These are phyloP conservation scores for Druon quercuslanigerum DNA, from an alignment of 1,140 invertebrate species.

Conservation along the genomic window DNA sequence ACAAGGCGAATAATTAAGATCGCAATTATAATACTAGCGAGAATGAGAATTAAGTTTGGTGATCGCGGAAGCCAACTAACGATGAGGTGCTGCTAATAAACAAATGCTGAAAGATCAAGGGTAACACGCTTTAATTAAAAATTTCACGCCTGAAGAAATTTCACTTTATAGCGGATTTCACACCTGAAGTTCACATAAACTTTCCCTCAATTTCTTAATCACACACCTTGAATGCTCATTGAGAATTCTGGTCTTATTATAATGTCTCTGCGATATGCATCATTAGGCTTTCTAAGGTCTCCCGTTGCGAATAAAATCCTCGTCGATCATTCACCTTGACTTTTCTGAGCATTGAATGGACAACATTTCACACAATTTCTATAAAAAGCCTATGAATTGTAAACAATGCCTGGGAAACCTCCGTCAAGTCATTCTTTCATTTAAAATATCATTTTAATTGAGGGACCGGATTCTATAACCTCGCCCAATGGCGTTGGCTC, in stretches of 20 bases:
- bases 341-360: not conserved
- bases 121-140: slow-evolving; percentile 26
- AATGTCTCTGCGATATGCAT: slow-evolving; percentile 20
- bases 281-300: not conserved
- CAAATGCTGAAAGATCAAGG: slow-evolving; percentile 26
- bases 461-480: too few species aligned
- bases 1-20: too few species aligned
- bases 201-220: slow-evolving; percentile 30
- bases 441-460: too few species aligned
- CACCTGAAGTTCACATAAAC: slow-evolving; percentile 20
- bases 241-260: slow-evolving; percentile 22
- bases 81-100: slow-evolving; percentile 1
- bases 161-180: slow-evolving; percentile 21
- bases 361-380: not conserved
- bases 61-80: slow-evolving; percentile 21
- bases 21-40: too few species aligned
- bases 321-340: not conserved
- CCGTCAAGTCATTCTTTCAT: too few species aligned
- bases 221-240: slow-evolving; percentile 13
- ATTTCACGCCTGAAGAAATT: slow-evolving; percentile 26
- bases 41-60: too few species aligned
- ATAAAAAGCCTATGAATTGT: not conserved
- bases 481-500: too few species aligned
- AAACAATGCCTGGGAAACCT: too few species aligned
- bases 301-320: not conserved